These are phyloP conservation scores for Lacanobia wlatinum DNA, from an alignment of 2,888 invertebrate species.

Conservation along the genomic window DNA sequence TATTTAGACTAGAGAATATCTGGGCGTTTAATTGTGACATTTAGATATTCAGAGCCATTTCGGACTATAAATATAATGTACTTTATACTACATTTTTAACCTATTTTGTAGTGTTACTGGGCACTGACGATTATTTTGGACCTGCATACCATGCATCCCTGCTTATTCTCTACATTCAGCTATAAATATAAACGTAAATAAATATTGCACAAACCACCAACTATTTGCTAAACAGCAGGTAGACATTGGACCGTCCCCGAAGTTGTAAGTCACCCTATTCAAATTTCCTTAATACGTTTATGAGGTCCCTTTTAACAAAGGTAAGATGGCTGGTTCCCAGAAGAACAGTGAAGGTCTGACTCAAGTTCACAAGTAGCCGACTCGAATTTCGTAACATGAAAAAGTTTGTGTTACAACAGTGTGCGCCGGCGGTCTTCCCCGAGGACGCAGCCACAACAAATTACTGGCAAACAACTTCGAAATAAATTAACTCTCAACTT, in stretches of 20 bases:
- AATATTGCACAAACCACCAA: neutral
- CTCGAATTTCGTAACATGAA: conserved; percentile 83
- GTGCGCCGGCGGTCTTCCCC: conserved; percentile 81
- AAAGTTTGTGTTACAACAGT: conserved; percentile 83
- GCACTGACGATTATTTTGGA: neutral
- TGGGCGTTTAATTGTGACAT: neutral
- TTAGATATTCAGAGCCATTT: neutral
- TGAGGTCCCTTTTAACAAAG: conserved; percentile 51
- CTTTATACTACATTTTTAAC: neutral
- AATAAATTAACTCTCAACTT: conserved; percentile 90
- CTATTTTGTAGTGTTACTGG: neutral
- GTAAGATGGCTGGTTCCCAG: conserved; percentile 63
- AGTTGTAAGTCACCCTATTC: conserved; percentile 36
- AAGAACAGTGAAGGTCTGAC: conserved; percentile 71
- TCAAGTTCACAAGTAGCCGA: conserved; percentile 79
- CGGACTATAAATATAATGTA: neutral
- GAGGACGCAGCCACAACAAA: conserved; percentile 88
- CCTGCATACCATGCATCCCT: neutral
- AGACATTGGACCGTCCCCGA: conserved; percentile 15
- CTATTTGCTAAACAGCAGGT: conserved; percentile 17
- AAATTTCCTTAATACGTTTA: conserved; percentile 60
- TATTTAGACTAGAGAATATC: conserved; percentile 8
- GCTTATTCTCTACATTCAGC: neutral
- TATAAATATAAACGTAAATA: neutral
- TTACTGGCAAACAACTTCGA: conserved; percentile 89